Base-by-base conservation (phyloP, 2,797 vertebrate genomes). In the Tokudaia muenninki region DNA sequence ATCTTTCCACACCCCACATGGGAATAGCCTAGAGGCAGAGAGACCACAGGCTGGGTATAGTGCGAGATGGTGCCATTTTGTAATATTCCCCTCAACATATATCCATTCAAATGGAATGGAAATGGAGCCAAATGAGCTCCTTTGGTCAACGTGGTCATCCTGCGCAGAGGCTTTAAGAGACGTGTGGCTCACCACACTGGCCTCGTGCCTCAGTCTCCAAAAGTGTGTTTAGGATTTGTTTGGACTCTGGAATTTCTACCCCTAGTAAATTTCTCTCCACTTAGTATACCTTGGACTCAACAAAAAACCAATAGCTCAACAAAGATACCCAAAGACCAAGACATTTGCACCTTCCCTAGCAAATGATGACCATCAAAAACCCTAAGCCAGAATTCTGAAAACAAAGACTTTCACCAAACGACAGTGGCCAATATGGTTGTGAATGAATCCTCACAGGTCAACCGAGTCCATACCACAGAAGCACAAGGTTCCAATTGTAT, bases 101-200 rank as follows among this genome's bases (percentile, higher is more conserved):
- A 92, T 93, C 26, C 55, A 67, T 84, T 84, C 59, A 84, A 21
- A 52, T n/a, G 26, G 55, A 61, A 93, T 90, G 34, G 57, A 92
- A 93, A 26, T 4, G 21, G 29, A 86, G 63, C n/a, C 52, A 24
- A 24, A 31, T 50, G 57, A 93, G 37, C 63, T 90, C 37, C 63
- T 72, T n/a, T 16, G 70, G 55, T 47, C 50, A 91, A 72, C 2
- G 16, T 0, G 50, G n/a, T n/a, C 57, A 77, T 34, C 50, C 72
- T 44, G 19, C 1, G 19, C 57, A 59, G 57, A 59, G 72, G n/a
- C 37, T 93, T 78, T 96, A 63, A 83, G 72, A 74, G 61, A 83
- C 0, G 0, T 37, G 55, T 72, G 41, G 44, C 50, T 83, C 31
- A 70, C 61, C 88, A 82, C 0, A 2, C n/a, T 37, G 12, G 34